These are phyloP conservation scores for Macquaria ambigua DNA, from an alignment of 2,113 vertebrate genomes.

Conservation along the genomic window DNA sequence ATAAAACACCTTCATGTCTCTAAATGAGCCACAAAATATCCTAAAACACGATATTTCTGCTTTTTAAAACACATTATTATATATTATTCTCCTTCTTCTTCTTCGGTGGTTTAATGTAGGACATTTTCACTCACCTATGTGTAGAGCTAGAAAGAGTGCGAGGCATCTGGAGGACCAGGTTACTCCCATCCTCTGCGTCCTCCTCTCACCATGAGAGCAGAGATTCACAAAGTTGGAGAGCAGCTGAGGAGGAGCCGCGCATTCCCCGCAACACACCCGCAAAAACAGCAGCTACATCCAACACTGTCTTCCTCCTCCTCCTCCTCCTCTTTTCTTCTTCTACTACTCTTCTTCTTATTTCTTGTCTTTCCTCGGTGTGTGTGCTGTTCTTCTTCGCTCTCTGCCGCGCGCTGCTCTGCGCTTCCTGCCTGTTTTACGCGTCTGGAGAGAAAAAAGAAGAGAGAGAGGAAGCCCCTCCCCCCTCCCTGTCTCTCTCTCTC, in stretches of 20 bases:
- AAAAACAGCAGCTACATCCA: conserved; percentile 50
- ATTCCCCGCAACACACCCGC: conserved; percentile 55
- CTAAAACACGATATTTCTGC: too few species aligned
- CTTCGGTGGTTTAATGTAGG: too few species aligned
- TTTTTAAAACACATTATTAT: too few species aligned
- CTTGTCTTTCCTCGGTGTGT: background rate
- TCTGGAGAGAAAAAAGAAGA: conserved; percentile 35
- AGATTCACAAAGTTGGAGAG: conserved; percentile 87
- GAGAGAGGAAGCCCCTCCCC: conserved; percentile 36
- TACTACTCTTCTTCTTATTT: background rate
- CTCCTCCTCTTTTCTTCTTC: background rate
- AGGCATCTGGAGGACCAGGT: conserved; percentile 94
- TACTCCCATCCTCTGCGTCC: conserved; percentile 97
- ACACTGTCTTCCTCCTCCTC: background rate
- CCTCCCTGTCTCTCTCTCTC: background rate
- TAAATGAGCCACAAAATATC: too few species aligned
- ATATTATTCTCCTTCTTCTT: too few species aligned
- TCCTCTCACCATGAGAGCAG: conserved; percentile 91
- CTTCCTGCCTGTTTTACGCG: conserved; percentile 49
- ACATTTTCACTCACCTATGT: conserved; percentile 88
- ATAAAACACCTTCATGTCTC: too few species aligned
- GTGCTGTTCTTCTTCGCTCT: background rate
- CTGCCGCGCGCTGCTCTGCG: conserved; percentile 8
- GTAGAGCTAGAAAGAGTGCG: conserved; percentile 93
- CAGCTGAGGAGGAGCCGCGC: conserved; percentile 56